Percentiles rank a stretch among this genome's conserved stretches.
Conservation (phyloP, 92 coral and sea anemone genomes). For the Zoanthus solanderi region DNA sequence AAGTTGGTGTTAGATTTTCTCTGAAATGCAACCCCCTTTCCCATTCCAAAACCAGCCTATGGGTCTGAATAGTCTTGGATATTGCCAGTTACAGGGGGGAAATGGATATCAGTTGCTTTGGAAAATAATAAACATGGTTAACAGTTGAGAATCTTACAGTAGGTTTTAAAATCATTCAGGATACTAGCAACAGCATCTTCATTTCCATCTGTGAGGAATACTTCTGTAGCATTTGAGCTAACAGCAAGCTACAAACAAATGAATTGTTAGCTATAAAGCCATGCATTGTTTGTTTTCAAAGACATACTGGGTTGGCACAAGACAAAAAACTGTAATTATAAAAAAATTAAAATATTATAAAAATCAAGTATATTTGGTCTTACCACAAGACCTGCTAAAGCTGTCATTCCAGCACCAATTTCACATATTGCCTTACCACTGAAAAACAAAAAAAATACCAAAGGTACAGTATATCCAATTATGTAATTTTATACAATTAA, state of each 20-base stretch:
- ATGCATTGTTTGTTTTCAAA: too few species aligned
- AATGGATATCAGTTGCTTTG: too few species aligned
- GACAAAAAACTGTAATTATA: neutral
- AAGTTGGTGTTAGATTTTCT: too few species aligned
- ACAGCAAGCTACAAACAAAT: conserved; percentile 66
- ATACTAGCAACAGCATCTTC: conserved; percentile 80
- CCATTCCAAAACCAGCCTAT: too few species aligned
- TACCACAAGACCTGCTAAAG: conserved; percentile 86
- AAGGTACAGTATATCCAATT: neutral
- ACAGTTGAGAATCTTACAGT: too few species aligned
- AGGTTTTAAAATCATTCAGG: conserved; percentile 19
- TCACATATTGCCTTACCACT: conserved; percentile 85
- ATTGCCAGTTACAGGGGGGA: too few species aligned
- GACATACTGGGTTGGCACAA: too few species aligned
- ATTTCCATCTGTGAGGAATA: conserved; percentile 90
- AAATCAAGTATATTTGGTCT: neutral
- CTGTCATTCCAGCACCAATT: conserved; percentile 97
- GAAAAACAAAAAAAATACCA: neutral
- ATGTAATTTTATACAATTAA: neutral
- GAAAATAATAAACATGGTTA: too few species aligned
- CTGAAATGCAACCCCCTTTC: too few species aligned
- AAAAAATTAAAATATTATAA: neutral
- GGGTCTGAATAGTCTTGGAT: too few species aligned
- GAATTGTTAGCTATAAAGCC: neutral
- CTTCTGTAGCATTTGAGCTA: conserved; percentile 71